Percentiles rank a stretch among this genome's conserved stretches.
These are phyloP conservation scores for Lomographa bimaculata DNA, from an alignment of 2,888 invertebrate species.

Conservation along the genomic window DNA sequence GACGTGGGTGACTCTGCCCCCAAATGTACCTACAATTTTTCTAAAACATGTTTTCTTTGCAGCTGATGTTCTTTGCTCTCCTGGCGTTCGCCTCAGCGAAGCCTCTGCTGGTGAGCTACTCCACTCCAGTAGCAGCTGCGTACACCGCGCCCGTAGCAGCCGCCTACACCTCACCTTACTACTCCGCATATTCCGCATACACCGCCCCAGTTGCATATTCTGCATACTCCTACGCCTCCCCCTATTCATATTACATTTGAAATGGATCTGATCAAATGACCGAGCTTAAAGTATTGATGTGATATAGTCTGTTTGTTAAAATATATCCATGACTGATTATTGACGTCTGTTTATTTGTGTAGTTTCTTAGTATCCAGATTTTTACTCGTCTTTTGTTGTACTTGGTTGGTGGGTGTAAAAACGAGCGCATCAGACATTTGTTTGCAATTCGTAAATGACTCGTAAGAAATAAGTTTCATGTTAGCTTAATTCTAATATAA, in stretches of 20 bases:
- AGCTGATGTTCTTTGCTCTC: conserved; percentile 81
- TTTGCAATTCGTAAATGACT: too few species aligned
- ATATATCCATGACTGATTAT: conserved; percentile 29
- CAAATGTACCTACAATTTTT: too few species aligned
- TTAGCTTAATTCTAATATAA: too few species aligned
- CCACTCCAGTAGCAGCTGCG: conserved; percentile 50
- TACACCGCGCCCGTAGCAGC: conserved; percentile 56
- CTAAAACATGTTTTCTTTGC: conserved; percentile 40
- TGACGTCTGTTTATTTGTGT: conserved; percentile 4
- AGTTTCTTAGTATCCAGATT: too few species aligned
- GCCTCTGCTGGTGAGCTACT: conserved; percentile 49
- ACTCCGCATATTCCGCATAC: conserved; percentile 60
- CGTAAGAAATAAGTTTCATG: too few species aligned
- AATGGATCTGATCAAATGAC: conserved; percentile 3
- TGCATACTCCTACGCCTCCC: conserved; percentile 54
- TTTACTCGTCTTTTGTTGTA: too few species aligned
- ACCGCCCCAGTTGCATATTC: conserved; percentile 51
- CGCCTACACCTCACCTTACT: conserved; percentile 55
- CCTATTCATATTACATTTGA: conserved; percentile 53
- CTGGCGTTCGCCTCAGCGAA: conserved; percentile 66
- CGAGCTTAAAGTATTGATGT: conserved; percentile 37
- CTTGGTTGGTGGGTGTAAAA: too few species aligned
- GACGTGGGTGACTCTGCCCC: too few species aligned
- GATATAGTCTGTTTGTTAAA: conserved; percentile 21
- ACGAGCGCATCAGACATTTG: too few species aligned